Evolutionary conservation across 1,140 invertebrate genomes (phyloP), one percentile per base, ranked within the genome.

Genomic region (Drosophila pachea): DNA sequence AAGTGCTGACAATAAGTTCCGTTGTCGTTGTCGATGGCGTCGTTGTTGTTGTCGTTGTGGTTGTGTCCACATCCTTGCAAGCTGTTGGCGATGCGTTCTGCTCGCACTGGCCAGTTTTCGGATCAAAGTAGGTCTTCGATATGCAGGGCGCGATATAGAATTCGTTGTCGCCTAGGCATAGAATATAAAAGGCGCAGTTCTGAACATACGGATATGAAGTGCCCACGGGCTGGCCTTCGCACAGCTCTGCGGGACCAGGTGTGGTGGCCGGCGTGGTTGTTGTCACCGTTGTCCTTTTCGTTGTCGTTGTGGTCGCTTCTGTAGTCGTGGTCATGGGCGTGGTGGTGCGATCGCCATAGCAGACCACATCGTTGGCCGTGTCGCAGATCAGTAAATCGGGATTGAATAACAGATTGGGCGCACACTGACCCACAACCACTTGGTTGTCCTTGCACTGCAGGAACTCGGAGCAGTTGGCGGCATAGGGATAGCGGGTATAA

Each of bases 311-410:
- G 1, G 59, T 42, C 29, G 36, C 61, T 0, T 64, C 40, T 5
- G 55, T 69, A 11, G 62, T 66, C 7, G 42, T 61, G 54, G 35
- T 45, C 38, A 11, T 50, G 0, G 70, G 78, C 7, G 40, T 87
- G 7, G 84, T 87, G 12, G 78, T 87, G 47, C 66, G 60, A 54
- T 77, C 84, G 0, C 63, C 74, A 50, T 66, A 77, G 22, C 84
- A 87, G 2, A 14, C 31, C 5, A 86, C 72, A 49, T 84, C 74
- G 1, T 73, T 14, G 5, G 72, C 31, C 1, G 74, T 56, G 56
- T 87, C 84, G 16, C 84, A 87, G 7, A 87, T 66, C 0, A 68
- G 43, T 0, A 63, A 49, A 22, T 73, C 54, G 1, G 77, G 70
- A 72, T 87, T 87, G 12, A 78, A 87, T 7, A 87, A 62, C 66